Base-by-base conservation (phyloP, 2,888 invertebrate genomes). In the Drosophila nigricruria region DNA sequence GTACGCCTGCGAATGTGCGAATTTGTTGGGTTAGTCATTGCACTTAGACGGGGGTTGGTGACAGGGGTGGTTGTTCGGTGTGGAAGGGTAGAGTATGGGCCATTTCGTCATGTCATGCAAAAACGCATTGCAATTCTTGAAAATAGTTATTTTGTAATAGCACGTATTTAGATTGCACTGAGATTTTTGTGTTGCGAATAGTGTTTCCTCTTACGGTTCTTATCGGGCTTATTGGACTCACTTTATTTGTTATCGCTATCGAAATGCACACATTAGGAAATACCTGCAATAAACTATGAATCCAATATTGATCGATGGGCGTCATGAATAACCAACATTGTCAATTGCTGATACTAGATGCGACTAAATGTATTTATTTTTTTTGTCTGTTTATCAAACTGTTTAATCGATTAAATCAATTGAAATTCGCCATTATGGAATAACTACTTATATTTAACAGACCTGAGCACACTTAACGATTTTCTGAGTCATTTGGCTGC, bases 1-100 rank as follows among this genome's bases (percentile, higher is more conserved):
- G 67, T 66, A 82, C 75, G 81, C 68, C 53, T 47, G 62, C 43
- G 53, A 86, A 73, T 79, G 64, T 68, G 32, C 47, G 42, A 75
- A 57, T 58, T 77, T 61, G 12, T 20, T 25, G 4, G 38, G 45
- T 64, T 59, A 42, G 60, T 79, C 68, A 81, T 23, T 62, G 58
- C 16, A 25, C n/a, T 43, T n/a, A 18, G 16, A 8, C 1, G 23
- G 50, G 12, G 23, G 4, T 9, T 16, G 50, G 50, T 4, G 50
- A 5, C 8, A 20, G 23, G 16, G 40, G 47, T 0, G n/a, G n/a
- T n/a, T 16, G 25, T 16, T 20, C 16, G 8, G 36, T 38, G 38
- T 20, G 47, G 10, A n/a, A 50, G 20, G 50, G 50, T 10, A 16
- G 16, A 34, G 14, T 36, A 42, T 38, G 36, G 20, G 10, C 16